phyloP scores from a whole-genome alignment of 1,140 invertebrate genomes.

The Drosophila tristis region DNA sequence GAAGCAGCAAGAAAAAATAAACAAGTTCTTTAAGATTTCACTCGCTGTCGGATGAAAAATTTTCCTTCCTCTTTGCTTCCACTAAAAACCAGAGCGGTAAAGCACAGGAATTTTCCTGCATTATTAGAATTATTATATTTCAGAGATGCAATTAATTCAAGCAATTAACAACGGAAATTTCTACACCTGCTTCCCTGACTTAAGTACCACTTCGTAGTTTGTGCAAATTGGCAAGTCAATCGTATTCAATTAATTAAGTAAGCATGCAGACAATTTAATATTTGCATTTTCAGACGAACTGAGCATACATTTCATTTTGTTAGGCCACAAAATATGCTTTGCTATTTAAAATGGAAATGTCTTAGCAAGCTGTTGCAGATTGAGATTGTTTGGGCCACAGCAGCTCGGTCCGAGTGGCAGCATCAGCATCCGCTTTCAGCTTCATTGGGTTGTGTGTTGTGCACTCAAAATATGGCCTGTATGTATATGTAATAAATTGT shows the following conservation, averaged over 20 bases:
- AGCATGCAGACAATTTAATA: not conserved
- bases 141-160: too few species aligned
- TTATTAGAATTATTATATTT: too few species aligned
- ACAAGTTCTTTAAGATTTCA: slow-evolving; percentile 27
- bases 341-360: slow-evolving; percentile 17
- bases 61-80: not conserved
- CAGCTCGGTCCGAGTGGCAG: slow-evolving; percentile 9
- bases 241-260: too few species aligned
- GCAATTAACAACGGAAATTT: too few species aligned
- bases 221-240: too few species aligned
- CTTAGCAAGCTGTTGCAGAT: not conserved
- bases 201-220: slow-evolving; percentile 33
- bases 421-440: slow-evolving; percentile 4
- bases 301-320: not conserved
- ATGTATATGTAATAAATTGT: slow-evolving; percentile 8
- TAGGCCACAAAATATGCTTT: not conserved
- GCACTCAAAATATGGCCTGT: slow-evolving; percentile 16
- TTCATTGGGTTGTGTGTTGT: slow-evolving; percentile 6
- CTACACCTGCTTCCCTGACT: not conserved
- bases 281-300: too few species aligned
- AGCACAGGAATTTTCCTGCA: slow-evolving; percentile 14
- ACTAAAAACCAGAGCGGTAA: slow-evolving; percentile 6
- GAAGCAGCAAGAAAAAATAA: not conserved
- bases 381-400: slow-evolving; percentile 1
- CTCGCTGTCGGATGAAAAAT: slow-evolving; percentile 43